Percentiles rank a stretch among this genome's conserved stretches.
These are phyloP conservation scores for Helobdella robusta DNA, from an alignment of 2,888 invertebrate species.

Conservation along the genomic window DNA sequence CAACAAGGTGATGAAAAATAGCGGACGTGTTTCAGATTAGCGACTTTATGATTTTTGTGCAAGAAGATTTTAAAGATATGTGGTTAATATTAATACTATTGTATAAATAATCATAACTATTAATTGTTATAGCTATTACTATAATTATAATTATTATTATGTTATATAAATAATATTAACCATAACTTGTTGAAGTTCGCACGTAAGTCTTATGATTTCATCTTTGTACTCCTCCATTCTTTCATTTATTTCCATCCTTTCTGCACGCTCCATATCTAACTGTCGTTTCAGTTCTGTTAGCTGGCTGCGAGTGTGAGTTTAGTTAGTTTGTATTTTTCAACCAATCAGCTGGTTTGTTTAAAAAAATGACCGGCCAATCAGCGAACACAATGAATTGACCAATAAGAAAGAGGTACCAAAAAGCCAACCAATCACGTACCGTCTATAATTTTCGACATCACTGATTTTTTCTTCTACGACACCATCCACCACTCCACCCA, in stretches of 20 bases:
- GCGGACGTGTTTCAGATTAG: too few relatives aligned
- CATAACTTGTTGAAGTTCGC: conserved; percentile 16
- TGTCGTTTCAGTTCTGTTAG: conserved; percentile 47
- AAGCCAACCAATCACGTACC: conserved; percentile 23
- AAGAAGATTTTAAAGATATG: too few relatives aligned
- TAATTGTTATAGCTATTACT: neutral
- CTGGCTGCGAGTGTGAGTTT: conserved; percentile 38
- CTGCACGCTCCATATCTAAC: conserved; percentile 47
- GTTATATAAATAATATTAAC: neutral
- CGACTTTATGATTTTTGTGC: too few relatives aligned
- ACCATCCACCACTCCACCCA: conserved; percentile 47
- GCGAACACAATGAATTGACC: neutral
- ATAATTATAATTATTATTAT: neutral
- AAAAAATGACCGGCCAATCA: neutral
- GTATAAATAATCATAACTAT: neutral
- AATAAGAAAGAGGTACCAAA: neutral
- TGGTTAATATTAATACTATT: too few relatives aligned
- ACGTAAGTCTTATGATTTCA: conserved; percentile 13
- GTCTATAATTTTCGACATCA: conserved; percentile 36
- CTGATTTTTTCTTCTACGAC: conserved; percentile 40
- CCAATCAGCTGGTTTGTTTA: neutral
- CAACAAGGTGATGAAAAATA: too few relatives aligned
- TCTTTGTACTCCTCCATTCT: conserved; percentile 45
- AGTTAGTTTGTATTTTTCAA: neutral
- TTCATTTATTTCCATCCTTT: conserved; percentile 47